Base-by-base conservation (phyloP, 2,113 vertebrate species). In the Lasiurus borealis region DNA sequence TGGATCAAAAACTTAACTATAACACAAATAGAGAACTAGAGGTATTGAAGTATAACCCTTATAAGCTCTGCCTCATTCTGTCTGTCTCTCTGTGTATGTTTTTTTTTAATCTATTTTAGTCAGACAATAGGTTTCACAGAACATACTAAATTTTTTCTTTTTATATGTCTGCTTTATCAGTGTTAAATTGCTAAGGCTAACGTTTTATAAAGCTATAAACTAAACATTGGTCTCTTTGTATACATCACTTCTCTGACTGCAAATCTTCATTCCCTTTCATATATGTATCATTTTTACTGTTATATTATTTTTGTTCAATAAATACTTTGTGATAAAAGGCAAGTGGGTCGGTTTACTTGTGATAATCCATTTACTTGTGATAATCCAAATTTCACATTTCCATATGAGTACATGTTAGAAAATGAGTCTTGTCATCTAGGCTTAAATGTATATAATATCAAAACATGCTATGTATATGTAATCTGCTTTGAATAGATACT, bases 221-320 rank as follows among this genome's bases (percentile, higher is more conserved):
- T 97, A 83, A 88, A 72, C 3, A 34, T 75, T 91, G 90, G 18
- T 85, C 59, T 95, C 80, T 93, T 88, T 96, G 88, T 95, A 84
- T 3, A 88, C 87, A 62, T 93, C 54, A 96, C 94, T 94, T 94
- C 82, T 95, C 90, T 81, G 78, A 91, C 59, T 95, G 95, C 71
- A 89, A 83, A 87, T 94, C 72, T 92, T 94, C 76, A 93, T 72
- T 92, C 88, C 73, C 80, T 93, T 97, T 92, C 96, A 95, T 95
- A 71, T 86, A 94, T 96, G 95, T 88, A 94, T 89, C 78, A 85
- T 93, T 96, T 96, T 95, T 97, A 96, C 72, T 95, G 88, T 92
- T 86, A 84, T 92, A 90, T 88, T 97, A 92, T 93, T 97, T 97
- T 96, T 96, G 94, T 89, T 98, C 93, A 98, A 97, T 97, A 98